These are phyloP conservation scores for Drosophila mercatorum DNA, from an alignment of 2,888 invertebrate species.

Conservation along the genomic window DNA sequence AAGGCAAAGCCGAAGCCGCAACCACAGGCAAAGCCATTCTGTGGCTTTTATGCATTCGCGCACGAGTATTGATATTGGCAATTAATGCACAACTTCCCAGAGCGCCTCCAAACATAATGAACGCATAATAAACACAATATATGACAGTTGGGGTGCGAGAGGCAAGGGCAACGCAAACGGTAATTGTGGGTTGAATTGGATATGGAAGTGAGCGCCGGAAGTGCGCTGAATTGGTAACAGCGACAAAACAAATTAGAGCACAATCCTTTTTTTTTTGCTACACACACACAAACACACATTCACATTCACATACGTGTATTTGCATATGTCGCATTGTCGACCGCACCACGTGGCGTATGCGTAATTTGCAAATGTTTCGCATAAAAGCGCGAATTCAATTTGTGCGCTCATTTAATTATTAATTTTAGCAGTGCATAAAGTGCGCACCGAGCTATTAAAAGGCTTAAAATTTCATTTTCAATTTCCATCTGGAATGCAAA, in stretches of 20 bases:
- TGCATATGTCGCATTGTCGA: conserved; percentile 21
- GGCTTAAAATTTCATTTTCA: conserved; percentile 62
- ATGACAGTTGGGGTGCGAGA: neutral
- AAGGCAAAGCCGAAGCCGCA: conserved; percentile 21
- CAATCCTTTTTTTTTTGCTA: conserved; percentile 10
- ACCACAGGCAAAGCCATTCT: conserved; percentile 53
- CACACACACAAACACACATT: no score
- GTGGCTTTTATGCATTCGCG: conserved; percentile 62
- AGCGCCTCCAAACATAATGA: conserved; percentile 10
- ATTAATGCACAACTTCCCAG: conserved; percentile 55
- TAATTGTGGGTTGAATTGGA: neutral
- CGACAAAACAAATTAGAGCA: conserved; percentile 29
- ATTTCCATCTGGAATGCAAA: conserved; percentile 39
- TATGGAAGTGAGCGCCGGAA: conserved; percentile 7
- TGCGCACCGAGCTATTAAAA: conserved; percentile 41
- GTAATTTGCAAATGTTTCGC: conserved; percentile 49
- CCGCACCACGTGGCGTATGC: conserved; percentile 61
- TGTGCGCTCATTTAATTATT: conserved; percentile 65
- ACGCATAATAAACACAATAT: conserved; percentile 3
- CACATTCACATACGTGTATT: neutral
- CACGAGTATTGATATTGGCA: conserved; percentile 62
- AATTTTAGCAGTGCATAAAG: conserved; percentile 39
- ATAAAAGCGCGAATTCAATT: conserved; percentile 60
- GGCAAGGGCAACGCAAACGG: neutral
- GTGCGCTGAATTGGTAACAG: conserved; percentile 36